These are phyloP conservation scores for Centropyge bicolor DNA, from an alignment of 2,797 vertebrate species.

Conservation along the genomic window DNA sequence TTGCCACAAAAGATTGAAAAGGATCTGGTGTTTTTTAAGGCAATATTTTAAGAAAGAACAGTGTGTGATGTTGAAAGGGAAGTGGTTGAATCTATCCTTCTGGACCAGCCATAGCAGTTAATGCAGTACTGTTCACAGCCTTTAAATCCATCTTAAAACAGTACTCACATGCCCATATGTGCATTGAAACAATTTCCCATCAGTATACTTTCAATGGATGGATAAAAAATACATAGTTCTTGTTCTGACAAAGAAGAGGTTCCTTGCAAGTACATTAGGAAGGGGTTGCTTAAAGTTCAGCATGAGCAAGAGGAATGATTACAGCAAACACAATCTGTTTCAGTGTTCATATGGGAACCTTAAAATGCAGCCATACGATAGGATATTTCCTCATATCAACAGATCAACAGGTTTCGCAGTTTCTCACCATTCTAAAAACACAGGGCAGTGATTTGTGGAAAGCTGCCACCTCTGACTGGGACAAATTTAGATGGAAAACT, in stretches of 20 bases:
- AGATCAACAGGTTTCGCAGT: background rate
- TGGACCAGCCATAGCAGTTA: too few species aligned
- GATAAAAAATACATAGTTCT: background rate
- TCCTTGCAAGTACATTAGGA: background rate
- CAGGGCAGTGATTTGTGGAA: background rate
- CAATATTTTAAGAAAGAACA: background rate
- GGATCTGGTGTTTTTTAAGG: background rate
- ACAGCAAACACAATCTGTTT: background rate
- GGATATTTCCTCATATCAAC: background rate
- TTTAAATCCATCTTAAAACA: background rate
- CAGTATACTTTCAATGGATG: background rate
- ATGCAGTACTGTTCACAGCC: background rate
- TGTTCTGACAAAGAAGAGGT: too few species aligned
- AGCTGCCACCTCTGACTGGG: conserved; percentile 30
- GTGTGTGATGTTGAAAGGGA: background rate
- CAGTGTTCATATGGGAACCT: background rate
- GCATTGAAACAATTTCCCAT: background rate
- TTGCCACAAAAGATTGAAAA: background rate
- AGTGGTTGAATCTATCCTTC: background rate
- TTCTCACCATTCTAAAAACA: background rate
- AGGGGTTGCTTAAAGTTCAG: background rate
- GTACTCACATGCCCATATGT: background rate
- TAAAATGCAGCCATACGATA: too few species aligned
- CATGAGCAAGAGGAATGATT: background rate
- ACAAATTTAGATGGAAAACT: conserved; percentile 37